These are phyloP conservation scores for Himalopsyche kuldschensis DNA, from an alignment of 2,888 invertebrate species.

Conservation along the genomic window DNA sequence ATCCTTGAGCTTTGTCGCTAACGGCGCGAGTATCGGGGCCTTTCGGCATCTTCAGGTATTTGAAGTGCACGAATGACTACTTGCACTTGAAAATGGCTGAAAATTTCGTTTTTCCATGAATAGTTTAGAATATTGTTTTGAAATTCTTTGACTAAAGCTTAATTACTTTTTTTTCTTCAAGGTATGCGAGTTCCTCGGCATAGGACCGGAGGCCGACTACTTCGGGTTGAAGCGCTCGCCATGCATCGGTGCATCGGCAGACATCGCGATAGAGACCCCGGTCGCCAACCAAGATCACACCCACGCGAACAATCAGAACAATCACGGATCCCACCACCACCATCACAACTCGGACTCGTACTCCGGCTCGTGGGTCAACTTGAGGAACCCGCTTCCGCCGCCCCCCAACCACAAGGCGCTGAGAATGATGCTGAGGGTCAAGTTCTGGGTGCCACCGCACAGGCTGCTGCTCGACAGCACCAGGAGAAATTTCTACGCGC, in stretches of 20 bases:
- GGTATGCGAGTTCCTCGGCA: constrained; percentile 82
- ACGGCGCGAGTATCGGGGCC: too few species aligned
- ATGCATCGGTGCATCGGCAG: constrained; percentile 44
- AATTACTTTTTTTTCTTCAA: constrained; percentile 46
- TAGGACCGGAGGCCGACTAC: constrained; percentile 84
- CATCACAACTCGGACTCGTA: constrained; percentile 46
- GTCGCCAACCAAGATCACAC: not conserved
- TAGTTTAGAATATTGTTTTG: too few species aligned
- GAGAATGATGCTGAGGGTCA: constrained; percentile 74
- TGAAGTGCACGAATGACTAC: too few species aligned
- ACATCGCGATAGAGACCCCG: not conserved
- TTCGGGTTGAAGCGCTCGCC: constrained; percentile 74
- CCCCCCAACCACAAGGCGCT: constrained; percentile 52
- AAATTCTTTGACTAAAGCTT: too few species aligned
- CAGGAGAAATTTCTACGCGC: constrained; percentile 84
- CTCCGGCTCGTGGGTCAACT: constrained; percentile 81
- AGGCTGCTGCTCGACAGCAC: constrained; percentile 82
- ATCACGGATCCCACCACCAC: constrained; percentile 41
- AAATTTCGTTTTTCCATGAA: too few species aligned
- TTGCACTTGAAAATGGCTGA: too few species aligned
- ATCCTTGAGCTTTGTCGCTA: too few species aligned
- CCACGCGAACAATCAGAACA: constrained; percentile 49
- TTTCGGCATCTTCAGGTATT: too few species aligned
- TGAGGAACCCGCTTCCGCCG: constrained; percentile 76
- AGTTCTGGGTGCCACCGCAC: constrained; percentile 92